phyloP scores from a whole-genome alignment of 2,113 vertebrate species.

The Albula glossodonta region DNA sequence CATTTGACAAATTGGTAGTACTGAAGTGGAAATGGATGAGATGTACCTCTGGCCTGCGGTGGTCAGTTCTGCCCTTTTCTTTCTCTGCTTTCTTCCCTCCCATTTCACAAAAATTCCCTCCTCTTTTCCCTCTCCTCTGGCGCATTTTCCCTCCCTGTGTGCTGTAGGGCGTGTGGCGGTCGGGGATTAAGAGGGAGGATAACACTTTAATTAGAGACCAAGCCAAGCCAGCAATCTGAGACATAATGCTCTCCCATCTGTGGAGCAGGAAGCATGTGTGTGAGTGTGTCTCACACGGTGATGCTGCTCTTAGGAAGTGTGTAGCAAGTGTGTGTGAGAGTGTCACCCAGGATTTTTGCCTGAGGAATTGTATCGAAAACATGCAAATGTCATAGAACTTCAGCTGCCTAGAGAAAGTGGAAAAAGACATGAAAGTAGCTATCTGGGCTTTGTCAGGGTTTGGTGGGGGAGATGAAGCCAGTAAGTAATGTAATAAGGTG shows the following conservation, averaged over 20 bases:
- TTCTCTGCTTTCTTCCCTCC: conserved; percentile 71
- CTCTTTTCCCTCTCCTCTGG: conserved; percentile 44
- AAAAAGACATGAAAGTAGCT: too few species aligned
- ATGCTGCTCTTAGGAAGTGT: background rate
- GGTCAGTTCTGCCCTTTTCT: conserved; percentile 48
- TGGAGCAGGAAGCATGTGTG: background rate
- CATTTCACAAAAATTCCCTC: conserved; percentile 62
- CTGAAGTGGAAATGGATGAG: background rate
- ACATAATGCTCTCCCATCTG: conserved; percentile 38
- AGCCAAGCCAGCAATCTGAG: conserved; percentile 47
- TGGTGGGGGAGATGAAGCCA: background rate
- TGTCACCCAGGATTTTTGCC: too few species aligned
- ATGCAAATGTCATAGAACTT: conserved; percentile 49
- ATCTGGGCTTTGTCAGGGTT: too few species aligned
- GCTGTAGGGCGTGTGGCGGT: conserved; percentile 24
- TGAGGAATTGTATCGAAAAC: too few species aligned
- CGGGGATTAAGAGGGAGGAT: conserved; percentile 38
- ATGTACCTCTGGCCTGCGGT: background rate
- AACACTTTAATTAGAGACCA: conserved; percentile 60
- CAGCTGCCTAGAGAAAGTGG: background rate
- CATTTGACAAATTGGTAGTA: too few species aligned
- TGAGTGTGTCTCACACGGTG: background rate
- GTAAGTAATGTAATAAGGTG: background rate
- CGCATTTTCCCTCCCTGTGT: conserved; percentile 53
- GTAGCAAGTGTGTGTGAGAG: background rate